These are phyloP conservation scores for Dromius quadrimaculatus DNA, from an alignment of 2,888 invertebrate species.

Conservation along the genomic window DNA sequence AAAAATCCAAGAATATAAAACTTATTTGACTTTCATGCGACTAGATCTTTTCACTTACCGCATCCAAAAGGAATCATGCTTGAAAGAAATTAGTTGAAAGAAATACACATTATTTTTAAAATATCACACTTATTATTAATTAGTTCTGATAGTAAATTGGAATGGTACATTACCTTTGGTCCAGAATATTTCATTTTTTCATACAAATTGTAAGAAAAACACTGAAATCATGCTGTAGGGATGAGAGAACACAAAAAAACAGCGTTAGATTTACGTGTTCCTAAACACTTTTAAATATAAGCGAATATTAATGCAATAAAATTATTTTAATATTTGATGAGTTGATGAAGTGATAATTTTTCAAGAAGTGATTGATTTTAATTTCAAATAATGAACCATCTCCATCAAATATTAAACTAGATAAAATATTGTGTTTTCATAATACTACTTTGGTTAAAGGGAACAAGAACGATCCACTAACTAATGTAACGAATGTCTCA, in stretches of 20 bases:
- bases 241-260: constrained; percentile 30
- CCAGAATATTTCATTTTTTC: constrained; percentile 13
- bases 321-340: no score
- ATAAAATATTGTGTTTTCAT: no score
- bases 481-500: no score
- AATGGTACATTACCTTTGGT: constrained; percentile 25
- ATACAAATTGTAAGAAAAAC: constrained; percentile 22
- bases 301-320: no score
- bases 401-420: no score
- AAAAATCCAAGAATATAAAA: no score
- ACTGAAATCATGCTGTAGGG: constrained; percentile 45
- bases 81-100: constrained; percentile 9
- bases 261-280: constrained; percentile 10
- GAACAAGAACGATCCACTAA: no score
- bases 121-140: not conserved
- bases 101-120: not conserved
- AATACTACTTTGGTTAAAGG: no score
- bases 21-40: no score
- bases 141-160: constrained; percentile 19
- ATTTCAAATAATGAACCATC: no score
- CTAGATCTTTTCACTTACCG: not conserved
- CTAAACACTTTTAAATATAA: not conserved
- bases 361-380: no score
- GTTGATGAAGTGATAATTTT: no score
- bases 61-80: constrained; percentile 9